Evolutionary conservation across 2,888 invertebrate genomes (phyloP), one percentile per base, ranked within the genome.

Genomic region (Folsomia manolachei): DNA sequence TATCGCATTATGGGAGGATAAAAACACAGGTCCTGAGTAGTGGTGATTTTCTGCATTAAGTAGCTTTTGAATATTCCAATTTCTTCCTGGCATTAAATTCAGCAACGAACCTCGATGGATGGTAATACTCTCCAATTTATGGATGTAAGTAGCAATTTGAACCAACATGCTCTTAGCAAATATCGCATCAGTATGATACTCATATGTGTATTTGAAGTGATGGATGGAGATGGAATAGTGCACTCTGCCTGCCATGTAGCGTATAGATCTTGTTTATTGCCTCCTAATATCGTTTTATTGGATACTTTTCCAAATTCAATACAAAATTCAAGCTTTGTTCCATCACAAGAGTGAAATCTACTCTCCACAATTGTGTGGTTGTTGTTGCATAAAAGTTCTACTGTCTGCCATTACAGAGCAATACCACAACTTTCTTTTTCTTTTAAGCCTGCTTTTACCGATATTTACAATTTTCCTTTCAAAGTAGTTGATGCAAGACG

Each of bases 271-370:
- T 56, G 56, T 56, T 56, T 56, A 56, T 56, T 56, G 27, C 63
- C 27, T 27, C 63, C 27, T 63, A 63, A 63, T 63, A 63, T n/a
- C 2, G 21, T 63, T 63, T 63, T 63, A 63, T 63, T 63, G 63
- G 56, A 56, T 9, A 56, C 19, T 14, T n/a, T n/a, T n/a, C 56
- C 56, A 56, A 56, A 56, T 21, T 56, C 19, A 21, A 56, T 56
- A 56, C 56, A 14, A n/a, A 56, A 56, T 51, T 51, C 9, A 56
- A 56, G 18, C 56, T 56, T 56, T 56, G 56, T 56, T 56, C 7
- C 56, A 56, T 56, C 56, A 56, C 11, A 14, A 19, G 4, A 9
- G 14, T 39, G 4, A 39, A 14, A 21, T 56, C 11, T 14, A 56
- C 56, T 56, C 19, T 56, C 19, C 56, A 56, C 21, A 21, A 56